These are phyloP conservation scores for Antennarius striatus DNA, from an alignment of 2,113 vertebrate genomes.

Conservation along the genomic window DNA sequence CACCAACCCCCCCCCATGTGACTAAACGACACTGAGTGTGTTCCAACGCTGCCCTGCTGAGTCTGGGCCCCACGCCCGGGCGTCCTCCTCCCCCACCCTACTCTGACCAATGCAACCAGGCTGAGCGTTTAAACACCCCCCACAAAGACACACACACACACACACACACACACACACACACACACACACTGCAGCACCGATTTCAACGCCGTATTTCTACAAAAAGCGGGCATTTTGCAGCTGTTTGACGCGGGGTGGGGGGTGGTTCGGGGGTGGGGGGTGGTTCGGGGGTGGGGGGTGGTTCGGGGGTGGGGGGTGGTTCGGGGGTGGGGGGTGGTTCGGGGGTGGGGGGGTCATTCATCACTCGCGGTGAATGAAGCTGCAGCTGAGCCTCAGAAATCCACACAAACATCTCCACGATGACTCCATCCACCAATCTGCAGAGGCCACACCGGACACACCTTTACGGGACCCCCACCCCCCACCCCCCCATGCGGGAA, in stretches of 20 bases:
- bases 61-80: too few relatives aligned
- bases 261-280: too few relatives aligned
- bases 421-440: slow-evolving; percentile 9
- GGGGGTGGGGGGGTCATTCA: slow-evolving; percentile 35
- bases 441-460: not conserved
- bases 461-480: not conserved
- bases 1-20: too few relatives aligned
- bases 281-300: slow-evolving; percentile 1
- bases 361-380: slow-evolving; percentile 49
- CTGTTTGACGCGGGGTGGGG: slow-evolving; percentile 18
- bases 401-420: slow-evolving; percentile 39
- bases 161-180: not conserved
- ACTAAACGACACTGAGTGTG: too few relatives aligned
- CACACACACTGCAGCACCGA: not conserved
- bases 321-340: not conserved
- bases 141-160: too few relatives aligned
- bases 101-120: too few relatives aligned
- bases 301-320: not conserved
- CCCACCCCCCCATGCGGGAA: not conserved
- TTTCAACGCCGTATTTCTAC: not conserved
- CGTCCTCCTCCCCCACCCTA: too few relatives aligned
- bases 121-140: too few relatives aligned
- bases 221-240: not conserved
- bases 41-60: too few relatives aligned
- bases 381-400: slow-evolving; percentile 40